Conservation (phyloP, 2,888 invertebrate genomes). For the Aradus depressus region DNA sequence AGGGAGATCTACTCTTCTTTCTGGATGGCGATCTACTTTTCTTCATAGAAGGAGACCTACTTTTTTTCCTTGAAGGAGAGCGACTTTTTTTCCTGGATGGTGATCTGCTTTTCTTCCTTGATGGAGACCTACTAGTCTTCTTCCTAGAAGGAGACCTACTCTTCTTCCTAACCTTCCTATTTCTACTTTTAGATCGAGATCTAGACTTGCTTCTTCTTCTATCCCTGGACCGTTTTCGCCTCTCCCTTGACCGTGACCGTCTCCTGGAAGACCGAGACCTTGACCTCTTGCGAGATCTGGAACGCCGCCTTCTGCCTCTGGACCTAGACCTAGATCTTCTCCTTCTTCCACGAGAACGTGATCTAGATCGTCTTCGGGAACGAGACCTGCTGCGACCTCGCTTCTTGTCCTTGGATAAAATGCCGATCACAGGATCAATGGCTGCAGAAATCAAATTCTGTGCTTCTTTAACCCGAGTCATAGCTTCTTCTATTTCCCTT, state of each 20-base stretch:
- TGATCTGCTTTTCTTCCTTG: constrained; percentile 30
- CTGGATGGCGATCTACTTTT: constrained; percentile 33
- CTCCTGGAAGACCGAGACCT: constrained; percentile 45
- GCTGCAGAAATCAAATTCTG: constrained; percentile 90
- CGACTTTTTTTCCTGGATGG: constrained; percentile 27
- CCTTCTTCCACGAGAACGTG: constrained; percentile 34
- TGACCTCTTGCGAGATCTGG: constrained; percentile 41
- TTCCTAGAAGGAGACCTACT: constrained; percentile 40
- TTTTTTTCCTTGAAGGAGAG: constrained; percentile 28
- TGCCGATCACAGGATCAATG: constrained; percentile 81
- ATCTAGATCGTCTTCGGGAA: constrained; percentile 38
- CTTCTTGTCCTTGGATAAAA: constrained; percentile 69
- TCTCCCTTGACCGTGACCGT: constrained; percentile 30
- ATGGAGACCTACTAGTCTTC: constrained; percentile 32
- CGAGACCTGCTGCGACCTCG: constrained; percentile 51
- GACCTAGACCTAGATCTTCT: constrained; percentile 32
- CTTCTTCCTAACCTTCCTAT: constrained; percentile 30
- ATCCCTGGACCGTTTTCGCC: constrained; percentile 35
- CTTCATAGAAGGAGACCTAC: constrained; percentile 30
- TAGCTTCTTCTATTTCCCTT: constrained; percentile 90
- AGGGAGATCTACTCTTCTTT: constrained; percentile 31
- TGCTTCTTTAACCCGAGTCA: constrained; percentile 92
- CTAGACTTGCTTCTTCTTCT: constrained; percentile 26
- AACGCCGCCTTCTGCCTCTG: constrained; percentile 37
- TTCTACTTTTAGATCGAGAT: constrained; percentile 34